A percentile compares a stretch with the other conserved stretches of the same genome.
These are phyloP conservation scores for Bombus affinis DNA, from an alignment of 1,140 invertebrate species.

Conservation along the genomic window DNA sequence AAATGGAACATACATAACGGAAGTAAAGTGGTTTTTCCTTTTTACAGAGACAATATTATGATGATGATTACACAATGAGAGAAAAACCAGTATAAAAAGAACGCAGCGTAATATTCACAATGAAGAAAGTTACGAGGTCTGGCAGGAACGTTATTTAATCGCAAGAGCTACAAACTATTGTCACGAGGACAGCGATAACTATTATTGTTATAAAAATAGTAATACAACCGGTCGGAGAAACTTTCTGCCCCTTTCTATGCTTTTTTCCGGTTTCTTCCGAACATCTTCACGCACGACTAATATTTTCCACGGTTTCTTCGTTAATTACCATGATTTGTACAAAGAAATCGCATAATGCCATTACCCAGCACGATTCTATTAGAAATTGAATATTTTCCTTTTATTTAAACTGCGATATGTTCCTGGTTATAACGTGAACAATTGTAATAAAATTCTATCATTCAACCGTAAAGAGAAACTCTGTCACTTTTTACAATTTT, in stretches of 20 bases:
- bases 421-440: neutral
- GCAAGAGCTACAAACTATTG: neutral
- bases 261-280: neutral
- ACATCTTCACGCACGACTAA: neutral
- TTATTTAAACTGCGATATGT: neutral
- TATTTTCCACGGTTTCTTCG: slow-evolving; percentile 3
- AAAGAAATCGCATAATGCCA: neutral
- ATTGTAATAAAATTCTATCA: neutral
- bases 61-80: neutral
- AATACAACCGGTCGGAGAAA: slow-evolving; percentile 18
- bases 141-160: slow-evolving; percentile 31
- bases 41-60: neutral
- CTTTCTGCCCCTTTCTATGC: neutral
- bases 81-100: neutral
- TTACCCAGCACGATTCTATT: neutral
- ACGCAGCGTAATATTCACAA: neutral
- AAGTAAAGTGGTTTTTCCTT: neutral
- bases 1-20: slow-evolving; percentile 19
- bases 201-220: slow-evolving; percentile 49
- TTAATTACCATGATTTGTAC: neutral
- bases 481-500: too few species aligned
- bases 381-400: neutral
- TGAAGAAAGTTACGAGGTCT: slow-evolving; percentile 19
- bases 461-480: neutral
- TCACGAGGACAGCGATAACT: neutral